Percentiles rank a stretch among this genome's conserved stretches.
Evolutionary conservation across 2,888 invertebrate genomes (phyloP).

Genomic region (Mechanitis messenoides): DNA sequence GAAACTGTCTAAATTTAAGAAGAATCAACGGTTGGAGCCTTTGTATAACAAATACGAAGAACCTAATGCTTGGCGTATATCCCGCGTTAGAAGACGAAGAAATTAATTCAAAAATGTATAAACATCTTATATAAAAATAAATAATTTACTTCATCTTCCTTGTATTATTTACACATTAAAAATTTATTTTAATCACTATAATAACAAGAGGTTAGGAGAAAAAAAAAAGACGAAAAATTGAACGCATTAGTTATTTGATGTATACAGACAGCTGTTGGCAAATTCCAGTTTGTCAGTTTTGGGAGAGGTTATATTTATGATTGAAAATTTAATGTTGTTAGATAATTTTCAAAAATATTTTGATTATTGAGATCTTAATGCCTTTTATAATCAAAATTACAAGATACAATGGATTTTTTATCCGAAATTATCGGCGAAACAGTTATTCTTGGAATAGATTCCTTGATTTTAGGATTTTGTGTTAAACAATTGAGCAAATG

Average conservation of each 20-base stretch:
- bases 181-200: too few species aligned
- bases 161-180: too few species aligned
- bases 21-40: slow-evolving; percentile 98
- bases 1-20: slow-evolving; percentile 98
- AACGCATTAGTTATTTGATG: too few species aligned
- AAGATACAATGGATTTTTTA: slow-evolving; percentile 81
- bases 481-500: slow-evolving; percentile 84
- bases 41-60: slow-evolving; percentile 99
- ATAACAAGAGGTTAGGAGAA: too few species aligned
- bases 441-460: slow-evolving; percentile 84
- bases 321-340: background rate
- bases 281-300: slow-evolving; percentile 9
- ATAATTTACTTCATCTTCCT: background rate
- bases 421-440: slow-evolving; percentile 79
- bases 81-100: slow-evolving; percentile 89
- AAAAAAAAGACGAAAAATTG: too few species aligned
- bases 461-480: slow-evolving; percentile 84
- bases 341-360: background rate
- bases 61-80: slow-evolving; percentile 99
- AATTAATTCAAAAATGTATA: slow-evolving; percentile 75
- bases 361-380: background rate
- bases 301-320: slow-evolving; percentile 5
- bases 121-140: slow-evolving; percentile 2
- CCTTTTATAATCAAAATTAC: background rate
- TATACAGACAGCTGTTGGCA: too few species aligned